Conservation (phyloP, 2,113 vertebrate genomes). For the Suncus etruscus region DNA sequence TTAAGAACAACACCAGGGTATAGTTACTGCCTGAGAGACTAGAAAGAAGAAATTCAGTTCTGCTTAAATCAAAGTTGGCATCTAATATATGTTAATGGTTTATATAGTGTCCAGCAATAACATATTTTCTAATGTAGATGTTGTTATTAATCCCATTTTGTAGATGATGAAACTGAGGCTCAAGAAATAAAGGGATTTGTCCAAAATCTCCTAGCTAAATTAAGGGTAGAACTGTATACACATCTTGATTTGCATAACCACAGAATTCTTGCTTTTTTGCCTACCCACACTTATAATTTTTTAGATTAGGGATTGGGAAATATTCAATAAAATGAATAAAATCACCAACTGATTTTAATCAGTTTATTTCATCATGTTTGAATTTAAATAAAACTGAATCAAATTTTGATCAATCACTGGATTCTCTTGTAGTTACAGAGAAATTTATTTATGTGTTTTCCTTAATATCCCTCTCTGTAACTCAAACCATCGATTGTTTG, state of each 20-base stretch:
- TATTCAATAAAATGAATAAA: neutral
- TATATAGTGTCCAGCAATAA: constrained; percentile 32
- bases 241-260: neutral
- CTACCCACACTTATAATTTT: neutral
- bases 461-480: constrained; percentile 1
- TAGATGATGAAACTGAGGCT: constrained; percentile 37
- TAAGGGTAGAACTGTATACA: constrained; percentile 51
- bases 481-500: constrained; percentile 8
- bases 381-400: too few species aligned
- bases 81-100: neutral
- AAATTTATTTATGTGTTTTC: constrained; percentile 40
- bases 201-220: neutral
- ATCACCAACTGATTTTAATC: neutral
- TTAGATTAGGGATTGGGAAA: constrained; percentile 42
- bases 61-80: constrained; percentile 4
- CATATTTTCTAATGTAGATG: constrained; percentile 26
- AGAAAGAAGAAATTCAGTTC: neutral
- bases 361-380: too few species aligned
- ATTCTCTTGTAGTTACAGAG: neutral
- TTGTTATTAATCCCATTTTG: constrained; percentile 42
- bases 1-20: constrained; percentile 31
- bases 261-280: constrained; percentile 41
- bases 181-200: constrained; percentile 38
- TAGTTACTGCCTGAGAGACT: constrained; percentile 14
- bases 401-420: neutral